These are phyloP conservation scores for Masnerella sp. DNA, from an alignment of 2,888 invertebrate species.

Conservation along the genomic window DNA sequence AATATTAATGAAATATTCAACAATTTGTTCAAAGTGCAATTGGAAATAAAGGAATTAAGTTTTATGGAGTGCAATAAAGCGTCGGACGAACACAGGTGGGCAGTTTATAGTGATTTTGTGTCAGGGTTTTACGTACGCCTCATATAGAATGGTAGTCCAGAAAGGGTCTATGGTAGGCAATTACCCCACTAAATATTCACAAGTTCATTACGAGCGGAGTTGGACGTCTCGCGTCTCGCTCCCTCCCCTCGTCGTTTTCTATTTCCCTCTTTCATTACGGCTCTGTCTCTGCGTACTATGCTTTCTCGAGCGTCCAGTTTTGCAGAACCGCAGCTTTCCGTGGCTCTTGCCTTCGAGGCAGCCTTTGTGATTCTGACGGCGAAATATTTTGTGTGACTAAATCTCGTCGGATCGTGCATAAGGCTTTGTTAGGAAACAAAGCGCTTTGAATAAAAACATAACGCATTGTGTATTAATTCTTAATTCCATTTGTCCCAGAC, in stretches of 20 bases:
- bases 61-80: constrained; percentile 22
- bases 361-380: constrained; percentile 56
- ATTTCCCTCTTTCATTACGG: constrained; percentile 59
- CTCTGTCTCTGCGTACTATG: constrained; percentile 56
- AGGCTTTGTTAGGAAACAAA: constrained; percentile 52
- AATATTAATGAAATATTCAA: constrained; percentile 22
- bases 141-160: constrained; percentile 62
- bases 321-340: constrained; percentile 59
- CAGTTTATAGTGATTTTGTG: constrained; percentile 70
- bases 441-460: constrained; percentile 37
- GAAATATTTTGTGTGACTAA: constrained; percentile 63
- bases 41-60: constrained; percentile 21
- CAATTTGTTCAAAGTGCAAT: constrained; percentile 19
- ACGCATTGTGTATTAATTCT: constrained; percentile 24
- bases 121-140: constrained; percentile 69
- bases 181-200: constrained; percentile 77
- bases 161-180: constrained; percentile 70
- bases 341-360: constrained; percentile 48
- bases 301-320: constrained; percentile 57
- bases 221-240: constrained; percentile 57
- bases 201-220: constrained; percentile 73
- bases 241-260: constrained; percentile 18
- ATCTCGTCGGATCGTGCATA: constrained; percentile 58
- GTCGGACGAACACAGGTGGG: constrained; percentile 64
- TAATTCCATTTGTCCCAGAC: constrained; percentile 2